These are phyloP conservation scores for Tachina fera DNA, from an alignment of 2,888 invertebrate genomes.

Conservation along the genomic window DNA sequence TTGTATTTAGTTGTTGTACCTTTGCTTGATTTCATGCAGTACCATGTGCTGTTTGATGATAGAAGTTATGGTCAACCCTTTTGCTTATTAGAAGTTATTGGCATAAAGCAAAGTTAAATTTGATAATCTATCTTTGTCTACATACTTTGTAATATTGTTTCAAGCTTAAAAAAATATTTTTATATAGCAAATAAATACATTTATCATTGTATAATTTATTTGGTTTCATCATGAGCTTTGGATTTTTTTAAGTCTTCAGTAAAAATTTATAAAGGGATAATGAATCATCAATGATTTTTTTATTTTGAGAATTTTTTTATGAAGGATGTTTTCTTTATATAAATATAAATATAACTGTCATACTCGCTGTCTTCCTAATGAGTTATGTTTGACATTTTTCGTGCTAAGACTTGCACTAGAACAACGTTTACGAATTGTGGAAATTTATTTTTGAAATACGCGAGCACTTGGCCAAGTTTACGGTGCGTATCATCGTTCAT, in stretches of 20 bases:
- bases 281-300: constrained; percentile 58
- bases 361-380: no score
- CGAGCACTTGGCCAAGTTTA: no score
- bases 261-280: constrained; percentile 50
- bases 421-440: no score
- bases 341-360: no score
- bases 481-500: no score
- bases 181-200: constrained; percentile 18
- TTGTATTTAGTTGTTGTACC: constrained; percentile 34
- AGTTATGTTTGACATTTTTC: no score
- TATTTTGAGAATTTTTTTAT: no score
- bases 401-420: no score
- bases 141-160: constrained; percentile 10
- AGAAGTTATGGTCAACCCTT: constrained; percentile 7
- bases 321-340: no score
- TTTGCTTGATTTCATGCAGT: constrained; percentile 44
- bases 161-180: constrained; percentile 1
- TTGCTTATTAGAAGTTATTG: constrained; percentile 1
- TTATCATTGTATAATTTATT: constrained; percentile 40
- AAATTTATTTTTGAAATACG: no score
- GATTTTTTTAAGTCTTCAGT: constrained; percentile 25
- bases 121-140: constrained; percentile 17
- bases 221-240: constrained; percentile 25
- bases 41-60: no score
- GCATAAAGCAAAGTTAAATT: constrained; percentile 4